phyloP scores from a whole-genome alignment of 2,113 vertebrate species.

The Psephotus haematonotus region DNA sequence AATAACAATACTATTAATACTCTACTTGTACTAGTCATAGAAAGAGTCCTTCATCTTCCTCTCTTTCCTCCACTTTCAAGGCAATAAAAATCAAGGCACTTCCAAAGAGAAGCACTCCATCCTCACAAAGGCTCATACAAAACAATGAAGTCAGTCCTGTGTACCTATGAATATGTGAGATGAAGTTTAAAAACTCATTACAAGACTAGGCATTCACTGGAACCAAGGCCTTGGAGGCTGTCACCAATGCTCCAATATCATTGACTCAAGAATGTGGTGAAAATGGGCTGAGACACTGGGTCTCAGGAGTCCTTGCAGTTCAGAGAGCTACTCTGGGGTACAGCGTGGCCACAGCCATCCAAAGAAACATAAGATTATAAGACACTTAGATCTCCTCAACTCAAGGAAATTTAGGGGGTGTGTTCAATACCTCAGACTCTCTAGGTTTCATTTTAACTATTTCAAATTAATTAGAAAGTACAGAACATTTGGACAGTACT shows the following conservation, averaged over 20 bases:
- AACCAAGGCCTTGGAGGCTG: background rate
- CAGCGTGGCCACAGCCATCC: background rate
- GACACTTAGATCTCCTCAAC: background rate
- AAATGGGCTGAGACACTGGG: background rate
- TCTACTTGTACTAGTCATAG: background rate
- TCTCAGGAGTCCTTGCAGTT: background rate
- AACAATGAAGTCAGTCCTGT: background rate
- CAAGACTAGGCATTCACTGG: background rate
- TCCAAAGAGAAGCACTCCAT: background rate
- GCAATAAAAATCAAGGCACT: background rate
- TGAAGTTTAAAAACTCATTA: background rate
- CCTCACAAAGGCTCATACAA: background rate
- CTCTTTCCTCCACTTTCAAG: background rate
- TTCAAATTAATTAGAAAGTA: background rate
- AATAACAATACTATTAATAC: background rate
- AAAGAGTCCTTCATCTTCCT: background rate
- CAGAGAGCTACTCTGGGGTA: background rate
- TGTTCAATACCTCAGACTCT: background rate
- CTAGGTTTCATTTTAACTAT: background rate
- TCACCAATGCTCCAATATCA: background rate
- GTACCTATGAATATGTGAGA: background rate
- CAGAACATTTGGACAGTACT: background rate
- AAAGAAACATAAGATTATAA: background rate
- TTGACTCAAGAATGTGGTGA: background rate
- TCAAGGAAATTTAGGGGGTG: background rate